Evolutionary conservation across 2,113 vertebrate genomes (phyloP), one percentile per base, ranked within the genome.

Genomic region (Phrynocephalus versicolor): DNA sequence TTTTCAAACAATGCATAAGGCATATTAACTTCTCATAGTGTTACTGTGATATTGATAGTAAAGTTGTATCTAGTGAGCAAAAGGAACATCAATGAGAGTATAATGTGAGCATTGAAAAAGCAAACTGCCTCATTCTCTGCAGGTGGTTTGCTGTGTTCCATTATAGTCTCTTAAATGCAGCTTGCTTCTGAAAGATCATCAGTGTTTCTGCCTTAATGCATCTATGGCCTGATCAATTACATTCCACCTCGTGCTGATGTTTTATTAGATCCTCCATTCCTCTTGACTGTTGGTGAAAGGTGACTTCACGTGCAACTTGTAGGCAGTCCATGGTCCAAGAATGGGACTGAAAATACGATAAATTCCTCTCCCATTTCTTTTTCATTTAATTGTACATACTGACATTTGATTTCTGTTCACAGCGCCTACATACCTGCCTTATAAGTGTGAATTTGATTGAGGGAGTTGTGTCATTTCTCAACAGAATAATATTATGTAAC

Each of bases 111-210:
- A 45, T 62, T n/a, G 62, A 70, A 73, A 82, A 30, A 62, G 14
- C 21, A 57, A 76, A 55, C 76, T 79, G 37, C 73, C 89, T 85
- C 82, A 39, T 25, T 58, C 85, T 62, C 82, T 45, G 62, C 45
- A 12, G 65, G 77, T 58, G 82, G 35, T 60, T 81, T 8, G 33
- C 27, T 85, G 45, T 16, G 58, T 65, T 33, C 1, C 80, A 23
- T 60, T 5, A 81, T 25, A 33, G 41, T 12, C 62, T 57, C 72
- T 23, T 81, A 75, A 41, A 71, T 60, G 12, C 14, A 41, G 37
- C 72, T 65, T 55, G 33, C 37, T 33, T 60, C 13, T 79, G 57
- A 86, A 41, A 57, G 67, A 39, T 75, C 18, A 23, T 51, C 23
- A 5, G 19, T 23, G 73, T 10, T 35, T 62, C 16, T 74, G 41